Base-by-base conservation (phyloP, 1,140 invertebrate genomes). In the Drosophila tani region DNA sequence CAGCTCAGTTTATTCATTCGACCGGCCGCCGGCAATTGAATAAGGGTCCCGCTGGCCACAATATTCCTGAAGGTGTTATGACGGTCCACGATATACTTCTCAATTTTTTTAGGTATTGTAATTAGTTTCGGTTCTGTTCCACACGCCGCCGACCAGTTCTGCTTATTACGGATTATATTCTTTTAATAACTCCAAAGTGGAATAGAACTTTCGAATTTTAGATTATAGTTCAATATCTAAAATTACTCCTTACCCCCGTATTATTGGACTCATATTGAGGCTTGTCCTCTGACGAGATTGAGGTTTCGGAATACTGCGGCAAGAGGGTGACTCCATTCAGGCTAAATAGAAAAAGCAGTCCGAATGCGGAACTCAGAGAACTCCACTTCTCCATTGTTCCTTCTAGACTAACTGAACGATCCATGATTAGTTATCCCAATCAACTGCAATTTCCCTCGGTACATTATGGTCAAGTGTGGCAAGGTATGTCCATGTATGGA, bases 391-490 rank as follows among this genome's bases (percentile, higher is more conserved):
- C 40, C 32, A 63, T 56, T 19, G 15, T 40, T 0, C 1, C 6
- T 15, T 41, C 4, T 2, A 12, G 21, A 60, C 27, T 60, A 32
- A 60, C 5, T 7, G 8, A 2, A 11, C 0, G 2, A 1, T 0
- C 14, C 2, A 27, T 27, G 9, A 40, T 19, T 19, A 15, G 15
- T 19, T 50, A 11, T 7, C 1, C 5, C 14, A 29, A 27, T 55
- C 27, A 40, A 24, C 14, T 19, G 14, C 14, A 15, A 21, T 6
- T 45, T 15, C 5, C 6, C 15, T 27, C 21, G 21, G 14, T 19
- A n/a, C 24, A 43, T 45, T 58, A 58, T 5, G 11, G 21, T 11
- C 24, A 58, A 29, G 15, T 58, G 56, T 43, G 56, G 43, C 55
- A 2, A n/a, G 1, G 11, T 1, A 40, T 12, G 12, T 24, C 21